Base-by-base conservation (phyloP, 2,797 vertebrate genomes). In the Lacerta bilineata region DNA sequence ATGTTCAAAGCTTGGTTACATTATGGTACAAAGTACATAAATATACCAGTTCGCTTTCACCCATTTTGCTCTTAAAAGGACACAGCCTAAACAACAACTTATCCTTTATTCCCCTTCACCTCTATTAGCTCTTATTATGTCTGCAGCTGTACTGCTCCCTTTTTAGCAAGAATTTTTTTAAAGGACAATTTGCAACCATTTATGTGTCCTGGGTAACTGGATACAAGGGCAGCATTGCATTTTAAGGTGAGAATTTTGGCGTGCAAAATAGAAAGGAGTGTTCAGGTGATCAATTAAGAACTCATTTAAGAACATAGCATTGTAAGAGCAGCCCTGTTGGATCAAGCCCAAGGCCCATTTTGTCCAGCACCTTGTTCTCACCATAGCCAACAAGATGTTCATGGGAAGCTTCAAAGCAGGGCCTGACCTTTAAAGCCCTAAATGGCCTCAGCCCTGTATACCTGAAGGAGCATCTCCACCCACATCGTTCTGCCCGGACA, bases 1-100 rank as follows among this genome's bases (percentile, higher is more conserved):
- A 96, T 95, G 94, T 89, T 95, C 82, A 90, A 90, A 95, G 92
- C 93, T 36, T 92, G 83, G 93, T 87, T 91, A 89, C 85, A 91
- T 87, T 91, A 89, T 84, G 91, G 87, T 88, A 91, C 76, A 55
- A 85, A 13, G 9, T 85, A 84, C 69, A 75, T 8, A 36, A 93
- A 90, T 84, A 88, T 75, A 94, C 90, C 90, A 89, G 87, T 91
- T 90, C 90, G 76, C 29, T 93, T 76, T 93, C 89, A 90, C 55
- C 46, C 89, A 46, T 69, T 90, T 94, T 88, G 88, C 91, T 94
- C 25, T 87, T 84, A 91, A 91, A 93, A 93, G 41, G 68, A 87
- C 64, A 95, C 87, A 84, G 92, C 85, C 80, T 93, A 92, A 92
- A 87, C 74, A 90, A 90, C 59, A 87, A 85, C 89, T 92, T 92